Evolutionary conservation across 2,888 invertebrate genomes (phyloP).

Genomic region (Leptothorax acervorum): DNA sequence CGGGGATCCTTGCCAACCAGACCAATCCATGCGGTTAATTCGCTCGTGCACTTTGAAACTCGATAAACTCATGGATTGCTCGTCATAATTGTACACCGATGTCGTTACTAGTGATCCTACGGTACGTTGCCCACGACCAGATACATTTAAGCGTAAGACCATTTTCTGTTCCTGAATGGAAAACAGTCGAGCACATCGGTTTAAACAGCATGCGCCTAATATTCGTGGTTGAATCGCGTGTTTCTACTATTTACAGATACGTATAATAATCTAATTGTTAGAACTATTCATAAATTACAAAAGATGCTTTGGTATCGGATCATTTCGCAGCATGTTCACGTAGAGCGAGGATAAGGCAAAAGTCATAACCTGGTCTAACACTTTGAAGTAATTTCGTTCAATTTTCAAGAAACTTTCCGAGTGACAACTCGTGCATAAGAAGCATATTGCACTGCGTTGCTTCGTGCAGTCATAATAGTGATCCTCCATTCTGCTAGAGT

Average conservation of each 20-base stretch:
- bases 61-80: slow-evolving; percentile 68
- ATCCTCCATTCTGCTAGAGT: background rate
- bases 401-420: slow-evolving; percentile 60
- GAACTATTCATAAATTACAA: background rate
- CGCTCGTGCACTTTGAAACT: slow-evolving; percentile 74
- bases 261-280: background rate
- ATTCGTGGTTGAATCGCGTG: background rate
- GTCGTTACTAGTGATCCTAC: slow-evolving; percentile 66
- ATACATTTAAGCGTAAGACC: slow-evolving; percentile 20
- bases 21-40: slow-evolving; percentile 72
- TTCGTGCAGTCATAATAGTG: background rate
- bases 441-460: background rate
- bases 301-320: slow-evolving; percentile 3
- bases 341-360: slow-evolving; percentile 4
- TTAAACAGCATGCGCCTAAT: background rate
- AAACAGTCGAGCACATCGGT: slow-evolving; percentile 15
- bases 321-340: slow-evolving; percentile 1
- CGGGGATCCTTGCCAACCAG: slow-evolving; percentile 61
- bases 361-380: slow-evolving; percentile 45
- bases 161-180: slow-evolving; percentile 23
- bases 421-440: slow-evolving; percentile 23
- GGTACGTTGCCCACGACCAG: slow-evolving; percentile 54
- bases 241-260: background rate
- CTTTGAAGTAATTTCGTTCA: slow-evolving; percentile 55
- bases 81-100: slow-evolving; percentile 72